Evolutionary conservation across 2,888 invertebrate genomes (phyloP), one percentile per base, ranked within the genome.

Genomic region (Amiota mariae): DNA sequence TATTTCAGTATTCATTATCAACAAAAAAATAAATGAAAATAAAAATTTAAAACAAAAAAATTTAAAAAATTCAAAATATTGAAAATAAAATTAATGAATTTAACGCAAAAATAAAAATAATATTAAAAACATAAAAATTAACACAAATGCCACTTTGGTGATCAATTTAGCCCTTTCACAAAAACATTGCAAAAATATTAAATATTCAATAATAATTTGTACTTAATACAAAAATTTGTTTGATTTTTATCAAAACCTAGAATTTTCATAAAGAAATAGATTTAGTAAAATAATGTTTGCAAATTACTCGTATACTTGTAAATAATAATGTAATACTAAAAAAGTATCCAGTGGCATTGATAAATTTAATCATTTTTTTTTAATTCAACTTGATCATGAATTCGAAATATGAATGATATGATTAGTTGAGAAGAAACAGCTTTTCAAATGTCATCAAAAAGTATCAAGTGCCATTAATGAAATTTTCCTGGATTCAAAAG

Each of bases 61-160:
- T n/a, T n/a, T n/a, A 67, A 48, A 18, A 15, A 67, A 68, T 54
- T 68, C 8, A 13, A 24, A 68, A 67, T 51, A 49, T 51, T 64
- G 3, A 36, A 36, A 36, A 36, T 6, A 36, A 36, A 36, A 36
- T 67, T 48, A 47, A 64, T 46, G 47, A 64, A 46, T 59, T 59
- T 15, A 13, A 24, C 15, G 51, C 49, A 24, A 13, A 54, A 24
- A 68, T 15, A 63, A 46, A 36, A 63, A 63, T 61, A 13, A 54
- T 20, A 54, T 20, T 64, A 49, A 59, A 24, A 24, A 24, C 24
- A 2, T 24, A 36, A 36, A 48, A 24, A 71, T 72, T 15, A 47
- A 20, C n/a, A 54, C 15, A 68, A 68, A n/a, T 6, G 36, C 20
- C 12, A 18, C 8, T 48, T 36, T 11, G 18, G 24, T 3, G 24